Evolutionary conservation across 1,140 invertebrate species (phyloP).

Genomic region (Oedothorax gibbosus): DNA sequence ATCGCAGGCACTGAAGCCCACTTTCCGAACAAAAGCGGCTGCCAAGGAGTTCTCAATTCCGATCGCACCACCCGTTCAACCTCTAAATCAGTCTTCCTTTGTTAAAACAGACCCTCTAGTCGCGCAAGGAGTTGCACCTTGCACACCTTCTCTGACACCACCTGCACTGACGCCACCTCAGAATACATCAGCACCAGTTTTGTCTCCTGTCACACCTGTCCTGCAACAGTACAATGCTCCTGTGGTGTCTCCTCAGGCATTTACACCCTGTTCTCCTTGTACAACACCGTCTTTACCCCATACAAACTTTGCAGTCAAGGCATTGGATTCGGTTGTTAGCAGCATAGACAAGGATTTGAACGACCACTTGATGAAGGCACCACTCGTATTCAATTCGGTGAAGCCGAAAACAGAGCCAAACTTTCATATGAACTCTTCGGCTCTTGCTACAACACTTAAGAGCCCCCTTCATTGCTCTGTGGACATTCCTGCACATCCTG

Average conservation of each 20-base stretch:
- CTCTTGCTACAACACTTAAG: constrained; percentile 42
- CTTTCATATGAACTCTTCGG: constrained; percentile 36
- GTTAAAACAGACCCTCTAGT: constrained; percentile 35
- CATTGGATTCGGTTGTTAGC: background rate
- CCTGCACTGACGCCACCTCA: constrained; percentile 23
- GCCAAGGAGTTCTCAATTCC: constrained; percentile 67
- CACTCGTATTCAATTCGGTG: constrained; percentile 35
- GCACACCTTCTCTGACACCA: background rate
- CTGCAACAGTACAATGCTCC: constrained; percentile 19
- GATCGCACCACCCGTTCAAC: constrained; percentile 31
- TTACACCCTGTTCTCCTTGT: constrained; percentile 47
- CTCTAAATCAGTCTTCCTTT: constrained; percentile 33
- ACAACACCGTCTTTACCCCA: constrained; percentile 9
- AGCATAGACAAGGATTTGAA: constrained; percentile 18
- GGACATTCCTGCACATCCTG: constrained; percentile 29
- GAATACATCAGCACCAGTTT: constrained; percentile 24
- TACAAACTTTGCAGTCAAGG: constrained; percentile 10
- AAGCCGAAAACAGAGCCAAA: constrained; percentile 39
- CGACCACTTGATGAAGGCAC: constrained; percentile 4
- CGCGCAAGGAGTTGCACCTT: constrained; percentile 21
- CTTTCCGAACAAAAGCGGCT: constrained; percentile 68
- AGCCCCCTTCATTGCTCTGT: constrained; percentile 40
- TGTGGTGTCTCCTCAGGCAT: constrained; percentile 15
- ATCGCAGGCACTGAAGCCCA: constrained; percentile 51
- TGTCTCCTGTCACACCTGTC: constrained; percentile 42